Base-by-base conservation (phyloP, 2,113 vertebrate genomes). In the Hepsetus odoe region DNA sequence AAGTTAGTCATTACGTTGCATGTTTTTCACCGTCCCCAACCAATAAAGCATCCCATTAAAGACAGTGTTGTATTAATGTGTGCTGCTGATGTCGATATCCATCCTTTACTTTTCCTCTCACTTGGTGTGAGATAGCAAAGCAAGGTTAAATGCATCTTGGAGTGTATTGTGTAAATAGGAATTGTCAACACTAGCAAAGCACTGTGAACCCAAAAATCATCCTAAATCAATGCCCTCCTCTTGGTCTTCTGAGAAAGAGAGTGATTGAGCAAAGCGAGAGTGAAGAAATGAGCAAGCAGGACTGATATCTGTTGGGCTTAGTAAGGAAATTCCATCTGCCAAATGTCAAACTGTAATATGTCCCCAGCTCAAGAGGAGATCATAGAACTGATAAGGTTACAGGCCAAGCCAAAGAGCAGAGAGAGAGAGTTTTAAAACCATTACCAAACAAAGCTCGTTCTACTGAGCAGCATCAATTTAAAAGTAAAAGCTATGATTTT, bases 321-420 rank as follows among this genome's bases (percentile, higher is more conserved):
- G 68, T 72, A 35, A 55, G 46, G 73, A 76, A 72, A 72, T 81
- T 81, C 67, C 55, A 71, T 38, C 58, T 71, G 79, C 68, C 49
- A 44, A 14, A 56, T 38, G 13, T 8, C 26, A 81, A 70, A 55
- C 33, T 66, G 68, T 71, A 81, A 65, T 22, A 46, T 18, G 68
- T 66, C 56, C 42, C 42, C n/a, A 77, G 65, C 38, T 65, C 32
- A 65, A 12, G 40, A 44, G 24, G 20, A 75, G 35, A 74, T 46
- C 55, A 51, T n/a, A 44, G 32, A 46, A 32, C 35, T 51, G 13
- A 82, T 42, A 35, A 11, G n/a, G 49, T 53, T 74, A 75, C 4
- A 20, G 32, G 59, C 30, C 59, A 64, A 12, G 30, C 18, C 33
- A 38, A 59, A n/a, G 51, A 18, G 24, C 24, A 30, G 14, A 38